These are phyloP conservation scores for Gymnocephalus cernua DNA, from an alignment of 2,113 vertebrate genomes.

Conservation along the genomic window DNA sequence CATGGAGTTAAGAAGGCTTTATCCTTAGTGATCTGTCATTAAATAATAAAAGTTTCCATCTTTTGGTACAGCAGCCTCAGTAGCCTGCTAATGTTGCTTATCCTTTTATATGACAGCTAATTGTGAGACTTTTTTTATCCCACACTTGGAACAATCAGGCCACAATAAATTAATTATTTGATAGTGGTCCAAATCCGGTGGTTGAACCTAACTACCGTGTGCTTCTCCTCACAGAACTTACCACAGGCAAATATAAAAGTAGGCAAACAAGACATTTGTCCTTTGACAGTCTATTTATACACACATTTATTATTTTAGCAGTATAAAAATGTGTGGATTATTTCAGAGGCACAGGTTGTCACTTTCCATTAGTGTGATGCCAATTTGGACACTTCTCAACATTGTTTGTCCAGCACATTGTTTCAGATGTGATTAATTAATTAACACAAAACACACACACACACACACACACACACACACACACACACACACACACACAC, in stretches of 20 bases:
- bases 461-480: background rate
- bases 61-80: background rate
- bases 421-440: conserved; percentile 47
- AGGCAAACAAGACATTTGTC: background rate
- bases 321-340: background rate
- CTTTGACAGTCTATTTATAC: background rate
- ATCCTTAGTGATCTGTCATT: too few relatives aligned
- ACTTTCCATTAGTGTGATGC: conserved; percentile 26
- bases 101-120: background rate
- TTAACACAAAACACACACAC: conserved; percentile 7
- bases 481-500: background rate
- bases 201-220: background rate
- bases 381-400: conserved; percentile 19
- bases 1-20: too few relatives aligned
- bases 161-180: background rate
- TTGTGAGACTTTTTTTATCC: background rate
- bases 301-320: background rate
- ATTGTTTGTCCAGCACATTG: conserved; percentile 42
- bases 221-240: background rate
- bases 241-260: background rate
- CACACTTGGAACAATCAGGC: background rate
- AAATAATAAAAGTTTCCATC: background rate
- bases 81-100: background rate
- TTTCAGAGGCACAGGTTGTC: background rate
- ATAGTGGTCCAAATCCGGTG: background rate